phyloP scores from a whole-genome alignment of 64 coral and sea anemone species.

The Porites australiensis region DNA sequence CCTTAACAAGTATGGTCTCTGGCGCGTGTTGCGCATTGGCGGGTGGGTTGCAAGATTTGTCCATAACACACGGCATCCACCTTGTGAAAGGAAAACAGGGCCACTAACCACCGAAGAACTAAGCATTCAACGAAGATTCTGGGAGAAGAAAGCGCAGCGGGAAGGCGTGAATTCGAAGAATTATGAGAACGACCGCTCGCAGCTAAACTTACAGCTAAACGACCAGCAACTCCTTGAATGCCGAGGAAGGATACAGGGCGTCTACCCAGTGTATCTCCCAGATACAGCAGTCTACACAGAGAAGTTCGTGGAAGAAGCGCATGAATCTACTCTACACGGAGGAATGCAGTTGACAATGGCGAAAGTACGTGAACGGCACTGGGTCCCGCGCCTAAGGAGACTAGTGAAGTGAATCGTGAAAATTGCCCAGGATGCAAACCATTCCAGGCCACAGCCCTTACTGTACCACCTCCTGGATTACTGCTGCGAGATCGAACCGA shows the following conservation, averaged over 20 bases:
- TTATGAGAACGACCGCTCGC: slow-evolving; percentile 17
- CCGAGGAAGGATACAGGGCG: neutral
- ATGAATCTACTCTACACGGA: neutral
- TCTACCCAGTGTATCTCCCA: slow-evolving; percentile 14
- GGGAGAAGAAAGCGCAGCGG: neutral
- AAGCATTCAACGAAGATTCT: slow-evolving; percentile 3
- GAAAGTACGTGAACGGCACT: slow-evolving; percentile 27
- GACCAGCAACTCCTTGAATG: slow-evolving; percentile 33
- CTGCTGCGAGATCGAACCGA: no score
- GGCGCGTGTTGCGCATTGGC: slow-evolving; percentile 14
- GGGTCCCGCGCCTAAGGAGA: slow-evolving; percentile 18
- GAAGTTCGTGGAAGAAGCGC: neutral
- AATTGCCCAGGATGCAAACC: no score
- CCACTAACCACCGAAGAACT: slow-evolving; percentile 39
- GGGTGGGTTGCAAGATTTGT: slow-evolving; percentile 18
- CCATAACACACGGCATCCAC: slow-evolving; percentile 9
- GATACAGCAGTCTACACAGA: neutral
- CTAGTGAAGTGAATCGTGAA: neutral
- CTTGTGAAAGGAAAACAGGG: slow-evolving; percentile 30
- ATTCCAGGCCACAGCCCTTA: neutral
- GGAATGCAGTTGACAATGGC: neutral
- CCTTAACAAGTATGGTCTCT: no score
- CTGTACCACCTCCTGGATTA: no score
- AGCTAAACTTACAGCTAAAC: slow-evolving; percentile 25
- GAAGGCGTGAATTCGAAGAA: slow-evolving; percentile 3